A percentile compares a stretch with the other conserved stretches of the same genome.
Conservation (phyloP, 2,113 vertebrate species). For the Uria lomvia region DNA sequence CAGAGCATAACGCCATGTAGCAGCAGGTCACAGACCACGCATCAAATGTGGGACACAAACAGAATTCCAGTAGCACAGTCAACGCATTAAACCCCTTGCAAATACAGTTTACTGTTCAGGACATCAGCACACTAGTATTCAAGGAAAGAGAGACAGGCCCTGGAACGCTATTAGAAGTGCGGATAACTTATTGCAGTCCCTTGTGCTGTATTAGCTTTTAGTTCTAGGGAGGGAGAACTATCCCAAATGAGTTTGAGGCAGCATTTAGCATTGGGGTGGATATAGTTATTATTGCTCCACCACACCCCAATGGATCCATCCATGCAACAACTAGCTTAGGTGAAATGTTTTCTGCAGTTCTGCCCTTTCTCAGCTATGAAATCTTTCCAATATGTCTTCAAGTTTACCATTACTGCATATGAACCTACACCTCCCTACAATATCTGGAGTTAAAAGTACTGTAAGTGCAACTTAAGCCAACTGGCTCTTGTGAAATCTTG, state of each 20-base stretch:
- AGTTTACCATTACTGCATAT: background rate
- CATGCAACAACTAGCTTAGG: background rate
- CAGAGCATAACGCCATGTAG: background rate
- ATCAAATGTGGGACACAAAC: background rate
- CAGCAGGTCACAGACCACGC: slow-evolving; percentile 21
- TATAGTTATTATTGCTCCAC: background rate
- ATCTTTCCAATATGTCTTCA: background rate
- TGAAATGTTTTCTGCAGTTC: background rate
- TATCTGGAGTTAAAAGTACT: slow-evolving; percentile 24
- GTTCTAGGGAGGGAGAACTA: background rate
- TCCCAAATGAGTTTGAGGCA: background rate
- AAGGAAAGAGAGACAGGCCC: background rate
- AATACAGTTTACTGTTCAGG: background rate
- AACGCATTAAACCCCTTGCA: background rate
- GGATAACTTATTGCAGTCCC: background rate
- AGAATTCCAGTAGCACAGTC: background rate
- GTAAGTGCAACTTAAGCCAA: slow-evolving; percentile 27
- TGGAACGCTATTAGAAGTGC: background rate
- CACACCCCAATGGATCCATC: background rate
- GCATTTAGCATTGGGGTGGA: background rate
- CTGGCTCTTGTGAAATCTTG: slow-evolving; percentile 35
- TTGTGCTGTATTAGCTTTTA: background rate
- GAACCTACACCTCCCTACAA: background rate
- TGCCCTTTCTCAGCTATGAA: background rate
- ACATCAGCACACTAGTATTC: background rate